Base-by-base conservation (phyloP, 2,797 vertebrate genomes). In the Channa striata region DNA sequence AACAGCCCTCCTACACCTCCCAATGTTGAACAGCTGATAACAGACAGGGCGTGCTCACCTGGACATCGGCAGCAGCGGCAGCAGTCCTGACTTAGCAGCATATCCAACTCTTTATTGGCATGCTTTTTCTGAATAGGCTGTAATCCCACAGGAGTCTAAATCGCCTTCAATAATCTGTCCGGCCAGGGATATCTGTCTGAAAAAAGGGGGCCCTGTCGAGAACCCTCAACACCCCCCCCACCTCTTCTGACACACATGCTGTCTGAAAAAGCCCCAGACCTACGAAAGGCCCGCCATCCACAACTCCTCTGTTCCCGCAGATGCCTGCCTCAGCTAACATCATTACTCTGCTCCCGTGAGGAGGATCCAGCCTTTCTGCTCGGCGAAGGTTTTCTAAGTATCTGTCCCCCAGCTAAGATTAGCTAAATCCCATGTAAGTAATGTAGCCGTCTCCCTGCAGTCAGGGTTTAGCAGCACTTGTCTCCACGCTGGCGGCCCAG, bases 361-460 rank as follows among this genome's bases (percentile, higher is more conserved):
- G 93, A 93, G 92, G 93, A 94, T 94, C 92, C 94, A 94, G 93
- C 92, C 92, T 94, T 94, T 94, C 92, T 93, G 89, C 93, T 94
- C 93, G 81, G 91, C 88, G 84, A 94, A 92, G 94, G 93, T 94
- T 95, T 95, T 95, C 93, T 94, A 95, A 95, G 94, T 95, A 94
- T 95, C 94, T 95, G 94, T 95, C 94, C 94, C 94, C 94, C 93
- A 94, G 94, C 94, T 94, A 94, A 95, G 94, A 95, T 95, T 95
- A 95, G 93, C 94, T 95, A 95, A 95, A 95, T 95, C 94, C 94
- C 94, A 95, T 95, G 94, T 95, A 95, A 95, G 94, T 95, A 94
- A 94, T 95, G 94, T 95, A 94, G 93, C 94, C 91, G 93, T 95
- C 94, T 95, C 94, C 93, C 94, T 94, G 94, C 94, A 95, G 94